Evolutionary conservation across 2,113 vertebrate genomes (phyloP), one percentile per base, ranked within the genome.

Genomic region (Menidia beryllina): DNA sequence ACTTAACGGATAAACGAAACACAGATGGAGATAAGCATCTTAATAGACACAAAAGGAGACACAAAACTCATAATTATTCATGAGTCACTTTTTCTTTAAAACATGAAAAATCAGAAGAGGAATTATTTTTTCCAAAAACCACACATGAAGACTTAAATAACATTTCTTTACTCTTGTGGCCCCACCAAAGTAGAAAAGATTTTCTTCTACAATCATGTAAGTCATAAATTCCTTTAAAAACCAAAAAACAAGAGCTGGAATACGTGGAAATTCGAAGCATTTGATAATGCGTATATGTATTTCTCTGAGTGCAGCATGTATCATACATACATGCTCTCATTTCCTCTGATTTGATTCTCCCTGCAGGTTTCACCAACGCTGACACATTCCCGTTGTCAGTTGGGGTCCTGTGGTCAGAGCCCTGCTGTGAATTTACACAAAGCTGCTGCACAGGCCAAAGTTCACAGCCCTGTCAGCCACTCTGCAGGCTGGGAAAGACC

Each of bases 361-460:
- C 24, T 19, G 13, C 10, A 36, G 45, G 19, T 45, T 25, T 20
- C 43, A 48, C 25, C 47, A 20, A 19, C 7, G 15, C 7, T 41
- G 61, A 74, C 70, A 51, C 49, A 47, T 39, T 64, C 25, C 17
- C 5, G 36, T n/a, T 60, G 75, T 39, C 57, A 41, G 23, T 23
- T 43, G 7, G 39, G 14, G 66, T 52, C 51, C 27, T 48, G 63
- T 19, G 25, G 21, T 60, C 65, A 11, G 57, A 5, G 27, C 41
- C 72, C 59, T 1, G 48, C 64, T 60, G 72, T 23, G 47, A 73
- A 23, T 73, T 70, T 78, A 79, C 57, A 62, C 72, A 70, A 64
- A 19, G 13, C 48, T 34, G 36, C 48, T 0, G 34, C 38, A 39
- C 34, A 17, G 84, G 79, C 17, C 84, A 75, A 83, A 84, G 86